Percentiles rank a stretch among this genome's conserved stretches.
Conservation (phyloP, 2,797 vertebrate species). For the Benthosema pterotum region DNA sequence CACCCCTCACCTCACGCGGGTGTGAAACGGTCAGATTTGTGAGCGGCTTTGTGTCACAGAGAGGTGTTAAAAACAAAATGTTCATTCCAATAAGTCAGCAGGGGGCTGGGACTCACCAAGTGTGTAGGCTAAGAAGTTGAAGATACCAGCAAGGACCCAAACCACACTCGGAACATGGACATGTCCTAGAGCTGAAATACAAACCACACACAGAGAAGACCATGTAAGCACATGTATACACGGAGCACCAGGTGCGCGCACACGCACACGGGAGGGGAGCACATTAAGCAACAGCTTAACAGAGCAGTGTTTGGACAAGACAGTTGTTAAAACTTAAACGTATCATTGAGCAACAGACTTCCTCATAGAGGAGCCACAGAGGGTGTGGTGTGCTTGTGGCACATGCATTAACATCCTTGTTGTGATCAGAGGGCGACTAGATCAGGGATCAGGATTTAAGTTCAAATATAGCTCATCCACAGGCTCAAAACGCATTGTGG, state of each 20-base stretch:
- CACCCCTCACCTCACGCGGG: neutral
- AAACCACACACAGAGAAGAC: conserved; percentile 37
- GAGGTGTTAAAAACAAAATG: conserved; percentile 13
- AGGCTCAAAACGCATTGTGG: too few species aligned
- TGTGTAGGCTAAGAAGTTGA: conserved; percentile 96
- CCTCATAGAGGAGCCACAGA: neutral
- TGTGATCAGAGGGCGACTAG: too few species aligned
- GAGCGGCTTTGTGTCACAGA: neutral
- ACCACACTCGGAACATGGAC: conserved; percentile 90
- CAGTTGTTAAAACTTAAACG: neutral
- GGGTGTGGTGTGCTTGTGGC: neutral
- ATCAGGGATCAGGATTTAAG: too few species aligned
- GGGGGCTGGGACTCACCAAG: conserved; percentile 85
- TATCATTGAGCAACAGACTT: neutral
- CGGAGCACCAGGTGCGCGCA: neutral
- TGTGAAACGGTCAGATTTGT: neutral
- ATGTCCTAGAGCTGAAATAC: conserved; percentile 72
- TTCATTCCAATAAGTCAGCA: conserved; percentile 7
- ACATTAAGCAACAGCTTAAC: too few species aligned
- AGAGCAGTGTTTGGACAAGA: too few species aligned
- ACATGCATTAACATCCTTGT: neutral
- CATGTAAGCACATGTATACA: neutral
- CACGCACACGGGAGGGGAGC: too few species aligned
- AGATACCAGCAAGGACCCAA: conserved; percentile 92
- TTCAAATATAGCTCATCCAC: too few species aligned